Percentiles rank a stretch among this genome's conserved stretches.
Conservation (phyloP, 1,140 invertebrate genomes). For the Aphelenchoides fujianensis region DNA sequence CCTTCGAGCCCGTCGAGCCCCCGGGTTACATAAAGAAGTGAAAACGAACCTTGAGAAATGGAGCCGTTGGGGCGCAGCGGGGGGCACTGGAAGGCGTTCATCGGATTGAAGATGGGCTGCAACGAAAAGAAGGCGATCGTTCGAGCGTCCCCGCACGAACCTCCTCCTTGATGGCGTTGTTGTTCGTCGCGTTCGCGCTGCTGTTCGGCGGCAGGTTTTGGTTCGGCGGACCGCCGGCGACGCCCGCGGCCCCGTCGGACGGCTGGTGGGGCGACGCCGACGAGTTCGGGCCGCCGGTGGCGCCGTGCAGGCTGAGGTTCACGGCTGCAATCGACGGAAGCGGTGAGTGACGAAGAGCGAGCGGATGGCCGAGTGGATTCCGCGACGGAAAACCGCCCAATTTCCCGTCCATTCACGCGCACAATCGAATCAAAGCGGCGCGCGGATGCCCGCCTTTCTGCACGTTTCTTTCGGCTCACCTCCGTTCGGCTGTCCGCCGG, state of each 20-base stretch:
- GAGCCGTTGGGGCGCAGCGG: background rate
- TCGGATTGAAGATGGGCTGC: slow-evolving; percentile 16
- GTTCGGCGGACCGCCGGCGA: background rate
- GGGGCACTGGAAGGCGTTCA: slow-evolving; percentile 16
- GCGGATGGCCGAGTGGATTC: background rate
- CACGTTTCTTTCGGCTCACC: slow-evolving; percentile 2
- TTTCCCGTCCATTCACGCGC: background rate
- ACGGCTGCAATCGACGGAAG: background rate
- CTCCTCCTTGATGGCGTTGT: slow-evolving; percentile 6
- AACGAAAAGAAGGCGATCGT: background rate
- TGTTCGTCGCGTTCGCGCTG: background rate
- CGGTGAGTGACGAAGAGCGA: background rate
- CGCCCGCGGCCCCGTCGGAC: background rate
- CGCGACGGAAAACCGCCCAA: slow-evolving; percentile 4
- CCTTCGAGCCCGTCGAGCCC: too few species aligned
- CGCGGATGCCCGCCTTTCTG: background rate
- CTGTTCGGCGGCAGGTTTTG: background rate
- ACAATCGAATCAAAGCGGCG: background rate
- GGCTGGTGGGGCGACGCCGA: background rate
- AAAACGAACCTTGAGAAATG: background rate
- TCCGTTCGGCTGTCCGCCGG: slow-evolving; percentile 3
- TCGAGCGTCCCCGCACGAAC: background rate
- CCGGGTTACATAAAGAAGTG: too few species aligned
- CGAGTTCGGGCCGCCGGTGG: background rate
- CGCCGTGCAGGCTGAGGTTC: background rate